Percentiles rank a stretch among this genome's conserved stretches.
Conservation (phyloP, 2,888 invertebrate genomes). For the Ormyrus pomaceus region DNA sequence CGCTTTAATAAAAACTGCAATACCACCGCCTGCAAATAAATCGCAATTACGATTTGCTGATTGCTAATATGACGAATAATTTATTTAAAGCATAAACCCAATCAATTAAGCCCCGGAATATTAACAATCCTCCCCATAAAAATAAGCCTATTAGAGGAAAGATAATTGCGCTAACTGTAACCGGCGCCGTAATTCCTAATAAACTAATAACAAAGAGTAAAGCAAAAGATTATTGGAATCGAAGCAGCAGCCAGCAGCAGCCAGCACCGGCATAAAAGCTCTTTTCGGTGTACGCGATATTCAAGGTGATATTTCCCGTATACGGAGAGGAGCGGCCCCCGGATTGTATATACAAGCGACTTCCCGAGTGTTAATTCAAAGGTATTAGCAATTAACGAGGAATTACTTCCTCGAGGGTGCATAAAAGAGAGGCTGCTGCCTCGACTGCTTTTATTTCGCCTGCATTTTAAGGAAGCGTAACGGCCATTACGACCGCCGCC, state of each 20-base stretch:
- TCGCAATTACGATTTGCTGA: too few species aligned
- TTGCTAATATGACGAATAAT: too few species aligned
- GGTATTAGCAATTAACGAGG: constrained; percentile 56
- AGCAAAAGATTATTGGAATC: not conserved
- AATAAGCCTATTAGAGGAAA: too few species aligned
- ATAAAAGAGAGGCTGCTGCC: constrained; percentile 40
- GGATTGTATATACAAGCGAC: not conserved
- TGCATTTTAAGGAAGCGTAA: constrained; percentile 54
- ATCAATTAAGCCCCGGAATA: not conserved
- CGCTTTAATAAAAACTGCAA: too few species aligned
- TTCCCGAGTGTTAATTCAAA: constrained; percentile 51
- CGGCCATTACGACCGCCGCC: constrained; percentile 36
- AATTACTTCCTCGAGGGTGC: constrained; percentile 54
- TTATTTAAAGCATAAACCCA: too few species aligned
- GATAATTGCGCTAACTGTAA: too few species aligned
- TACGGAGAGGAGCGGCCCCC: not conserved
- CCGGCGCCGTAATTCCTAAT: not conserved
- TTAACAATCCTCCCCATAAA: too few species aligned
- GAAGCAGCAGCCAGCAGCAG: not conserved
- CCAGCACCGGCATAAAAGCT: not conserved
- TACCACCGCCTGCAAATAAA: too few species aligned
- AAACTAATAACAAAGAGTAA: constrained; percentile 15
- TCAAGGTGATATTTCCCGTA: constrained; percentile 36
- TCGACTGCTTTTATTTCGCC: constrained; percentile 44
- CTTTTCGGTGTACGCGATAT: constrained; percentile 19